These are phyloP conservation scores for Drosophila mettleri DNA, from an alignment of 2,888 invertebrate species.

Conservation along the genomic window DNA sequence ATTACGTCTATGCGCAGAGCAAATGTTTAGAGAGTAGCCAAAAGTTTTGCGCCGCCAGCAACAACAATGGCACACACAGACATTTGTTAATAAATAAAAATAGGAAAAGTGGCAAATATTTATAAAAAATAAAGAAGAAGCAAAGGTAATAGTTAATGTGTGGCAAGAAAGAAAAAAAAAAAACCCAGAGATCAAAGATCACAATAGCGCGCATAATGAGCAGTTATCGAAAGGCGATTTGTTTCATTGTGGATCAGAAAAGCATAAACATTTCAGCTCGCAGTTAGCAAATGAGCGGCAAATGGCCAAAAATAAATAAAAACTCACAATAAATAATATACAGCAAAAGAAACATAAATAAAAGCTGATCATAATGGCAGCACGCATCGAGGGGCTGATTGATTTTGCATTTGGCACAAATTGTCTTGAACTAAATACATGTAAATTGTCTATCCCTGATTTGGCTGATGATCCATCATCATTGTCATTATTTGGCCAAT, in stretches of 20 bases:
- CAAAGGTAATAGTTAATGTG: slow-evolving; percentile 30
- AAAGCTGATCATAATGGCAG: slow-evolving; percentile 20
- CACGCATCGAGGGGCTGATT: slow-evolving; percentile 44
- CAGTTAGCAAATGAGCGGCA: slow-evolving; percentile 42
- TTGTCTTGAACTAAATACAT: background rate
- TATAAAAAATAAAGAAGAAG: slow-evolving; percentile 8
- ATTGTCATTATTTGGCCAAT: slow-evolving; percentile 14
- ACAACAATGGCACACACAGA: slow-evolving; percentile 15
- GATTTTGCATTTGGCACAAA: slow-evolving; percentile 30
- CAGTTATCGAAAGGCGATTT: slow-evolving; percentile 56
- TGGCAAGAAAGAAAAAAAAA: slow-evolving; percentile 19
- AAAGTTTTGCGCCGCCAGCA: slow-evolving; percentile 47
- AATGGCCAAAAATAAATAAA: slow-evolving; percentile 7
- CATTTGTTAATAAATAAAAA: slow-evolving; percentile 8
- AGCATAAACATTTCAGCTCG: slow-evolving; percentile 33
- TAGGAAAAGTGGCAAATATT: slow-evolving; percentile 11
- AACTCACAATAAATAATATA: background rate
- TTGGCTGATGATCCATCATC: slow-evolving; percentile 2
- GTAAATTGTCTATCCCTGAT: background rate
- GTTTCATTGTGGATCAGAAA: slow-evolving; percentile 36
- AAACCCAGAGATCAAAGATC: slow-evolving; percentile 37
- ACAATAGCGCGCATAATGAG: slow-evolving; percentile 66
- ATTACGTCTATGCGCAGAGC: slow-evolving; percentile 25
- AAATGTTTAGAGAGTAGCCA: slow-evolving; percentile 59
- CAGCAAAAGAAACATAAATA: slow-evolving; percentile 6